These are phyloP conservation scores for Manacus vitellinus DNA, from an alignment of 2,113 vertebrate genomes.

Conservation along the genomic window DNA sequence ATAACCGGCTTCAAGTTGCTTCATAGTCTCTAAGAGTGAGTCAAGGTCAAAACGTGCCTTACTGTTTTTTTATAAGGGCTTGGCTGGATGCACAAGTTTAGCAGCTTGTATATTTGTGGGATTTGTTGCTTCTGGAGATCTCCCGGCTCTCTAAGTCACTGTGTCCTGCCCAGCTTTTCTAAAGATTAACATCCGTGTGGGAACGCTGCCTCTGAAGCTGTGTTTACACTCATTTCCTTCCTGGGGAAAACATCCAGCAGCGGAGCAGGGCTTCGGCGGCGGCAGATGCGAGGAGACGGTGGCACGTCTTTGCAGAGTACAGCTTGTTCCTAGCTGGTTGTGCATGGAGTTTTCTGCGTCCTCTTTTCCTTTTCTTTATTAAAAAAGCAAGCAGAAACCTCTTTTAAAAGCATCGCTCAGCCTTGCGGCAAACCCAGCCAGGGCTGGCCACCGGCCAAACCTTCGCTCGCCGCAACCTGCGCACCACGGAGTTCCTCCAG, in stretches of 20 bases:
- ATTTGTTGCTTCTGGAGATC: slow-evolving; percentile 28
- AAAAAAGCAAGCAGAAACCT: background rate
- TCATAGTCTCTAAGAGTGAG: background rate
- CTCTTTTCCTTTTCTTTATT: background rate
- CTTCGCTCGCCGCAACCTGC: background rate
- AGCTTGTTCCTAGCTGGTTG: background rate
- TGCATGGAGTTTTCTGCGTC: background rate
- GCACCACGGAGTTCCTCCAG: background rate
- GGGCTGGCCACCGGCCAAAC: background rate
- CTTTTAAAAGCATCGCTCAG: background rate
- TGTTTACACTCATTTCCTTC: slow-evolving; percentile 32
- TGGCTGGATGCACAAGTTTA: background rate
- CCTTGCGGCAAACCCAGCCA: background rate
- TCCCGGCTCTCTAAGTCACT: background rate
- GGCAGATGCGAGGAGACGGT: background rate
- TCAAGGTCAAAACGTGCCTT: background rate
- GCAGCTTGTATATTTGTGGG: background rate
- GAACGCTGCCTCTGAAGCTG: background rate
- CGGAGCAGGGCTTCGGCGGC: accelerated
- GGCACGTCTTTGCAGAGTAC: background rate
- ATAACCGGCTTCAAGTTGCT: background rate
- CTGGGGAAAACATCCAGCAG: background rate
- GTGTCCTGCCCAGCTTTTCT: background rate
- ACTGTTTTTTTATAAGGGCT: background rate
- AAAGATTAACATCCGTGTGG: background rate